Percentiles rank a stretch among this genome's conserved stretches.
Conservation (phyloP, 2,797 vertebrate genomes). For the Malurus leucopterus region DNA sequence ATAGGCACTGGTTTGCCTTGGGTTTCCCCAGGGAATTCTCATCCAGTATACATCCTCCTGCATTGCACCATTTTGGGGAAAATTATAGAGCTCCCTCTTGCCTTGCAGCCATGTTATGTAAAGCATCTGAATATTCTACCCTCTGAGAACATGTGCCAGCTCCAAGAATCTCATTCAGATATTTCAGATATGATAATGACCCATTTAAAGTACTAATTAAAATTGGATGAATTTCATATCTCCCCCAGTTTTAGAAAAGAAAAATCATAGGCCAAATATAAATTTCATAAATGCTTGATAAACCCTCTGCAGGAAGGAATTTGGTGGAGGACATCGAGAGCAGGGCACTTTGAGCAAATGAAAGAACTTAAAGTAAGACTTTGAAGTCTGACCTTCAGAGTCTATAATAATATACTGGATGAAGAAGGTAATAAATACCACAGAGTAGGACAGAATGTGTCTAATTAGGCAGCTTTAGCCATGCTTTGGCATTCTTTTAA, state of each 20-base stretch:
- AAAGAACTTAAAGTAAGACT: background rate
- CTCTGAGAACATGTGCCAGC: background rate
- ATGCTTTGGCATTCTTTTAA: background rate
- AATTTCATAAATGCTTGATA: constrained; percentile 30
- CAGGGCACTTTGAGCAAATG: background rate
- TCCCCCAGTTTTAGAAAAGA: constrained; percentile 11
- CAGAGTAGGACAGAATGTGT: background rate
- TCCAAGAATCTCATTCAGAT: constrained; percentile 12
- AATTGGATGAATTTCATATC: constrained; percentile 18
- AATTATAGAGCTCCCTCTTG: background rate
- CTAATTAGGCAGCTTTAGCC: background rate
- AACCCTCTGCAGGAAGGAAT: constrained; percentile 2
- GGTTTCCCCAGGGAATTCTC: background rate
- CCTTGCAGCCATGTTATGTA: background rate
- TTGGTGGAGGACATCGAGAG: background rate
- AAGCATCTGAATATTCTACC: background rate
- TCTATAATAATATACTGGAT: background rate
- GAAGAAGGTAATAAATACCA: background rate
- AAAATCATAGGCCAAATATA: constrained; percentile 26
- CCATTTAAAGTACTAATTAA: constrained; percentile 53
- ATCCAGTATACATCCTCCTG: background rate
- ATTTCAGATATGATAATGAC: constrained; percentile 38
- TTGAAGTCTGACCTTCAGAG: constrained; percentile 36
- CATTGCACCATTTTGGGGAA: background rate
- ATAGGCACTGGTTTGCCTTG: background rate